These are phyloP conservation scores for Tokudaia muenninki DNA, from an alignment of 2,797 vertebrate genomes.

Conservation along the genomic window DNA sequence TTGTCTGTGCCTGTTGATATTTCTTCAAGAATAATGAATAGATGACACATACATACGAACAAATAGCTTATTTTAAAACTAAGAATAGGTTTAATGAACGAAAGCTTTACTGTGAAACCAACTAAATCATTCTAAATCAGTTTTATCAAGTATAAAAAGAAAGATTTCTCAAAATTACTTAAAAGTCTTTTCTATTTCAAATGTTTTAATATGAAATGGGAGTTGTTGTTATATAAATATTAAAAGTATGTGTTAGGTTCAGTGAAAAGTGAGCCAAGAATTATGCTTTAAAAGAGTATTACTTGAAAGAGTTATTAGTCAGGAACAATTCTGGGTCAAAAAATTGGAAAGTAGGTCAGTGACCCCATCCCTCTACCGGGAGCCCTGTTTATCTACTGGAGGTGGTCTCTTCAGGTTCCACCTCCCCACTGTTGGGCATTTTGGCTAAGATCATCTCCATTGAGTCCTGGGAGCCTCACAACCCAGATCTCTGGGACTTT, in stretches of 20 bases:
- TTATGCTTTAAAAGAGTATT: neutral
- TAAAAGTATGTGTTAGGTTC: neutral
- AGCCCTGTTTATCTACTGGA: neutral
- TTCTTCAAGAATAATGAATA: slow-evolving; percentile 4
- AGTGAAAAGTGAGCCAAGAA: neutral
- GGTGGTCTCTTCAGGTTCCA: neutral
- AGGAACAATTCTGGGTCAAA: neutral
- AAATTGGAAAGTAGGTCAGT: neutral
- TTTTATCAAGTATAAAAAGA: slow-evolving; percentile 31
- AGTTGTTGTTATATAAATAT: neutral
- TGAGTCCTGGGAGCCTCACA: neutral
- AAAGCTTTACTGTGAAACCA: slow-evolving; percentile 25
- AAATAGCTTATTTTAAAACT: slow-evolving; percentile 40
- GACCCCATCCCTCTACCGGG: neutral
- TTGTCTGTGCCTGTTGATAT: neutral
- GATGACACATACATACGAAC: neutral
- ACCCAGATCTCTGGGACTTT: neutral
- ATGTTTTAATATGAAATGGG: slow-evolving; percentile 24
- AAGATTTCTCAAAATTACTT: slow-evolving; percentile 39
- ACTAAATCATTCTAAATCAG: neutral
- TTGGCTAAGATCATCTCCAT: neutral
- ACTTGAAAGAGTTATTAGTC: neutral
- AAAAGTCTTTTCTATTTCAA: slow-evolving; percentile 44
- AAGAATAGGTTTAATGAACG: slow-evolving; percentile 23
- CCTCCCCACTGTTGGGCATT: neutral